phyloP scores from a whole-genome alignment of 2,797 vertebrate species.

The Poeciliopsis paucimaculata region DNA sequence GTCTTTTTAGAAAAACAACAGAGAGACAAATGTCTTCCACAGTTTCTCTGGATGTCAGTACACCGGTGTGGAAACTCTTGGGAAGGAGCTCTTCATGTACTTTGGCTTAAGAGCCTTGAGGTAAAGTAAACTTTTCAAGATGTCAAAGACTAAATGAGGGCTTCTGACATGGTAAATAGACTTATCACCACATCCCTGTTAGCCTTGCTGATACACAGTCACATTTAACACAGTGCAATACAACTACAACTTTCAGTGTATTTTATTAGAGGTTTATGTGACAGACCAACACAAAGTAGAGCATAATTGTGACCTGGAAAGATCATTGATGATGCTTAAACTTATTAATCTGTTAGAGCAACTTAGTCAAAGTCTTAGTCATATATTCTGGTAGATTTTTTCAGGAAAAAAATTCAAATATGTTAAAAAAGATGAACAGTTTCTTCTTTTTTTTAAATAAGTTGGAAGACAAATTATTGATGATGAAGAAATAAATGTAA shows the following conservation, averaged over 20 bases:
- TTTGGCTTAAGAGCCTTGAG: constrained; percentile 88
- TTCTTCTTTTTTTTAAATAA: background rate
- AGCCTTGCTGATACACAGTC: background rate
- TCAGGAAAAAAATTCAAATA: background rate
- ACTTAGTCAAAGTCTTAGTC: background rate
- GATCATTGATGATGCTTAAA: background rate
- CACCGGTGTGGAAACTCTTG: constrained; percentile 87
- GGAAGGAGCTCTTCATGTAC: constrained; percentile 94
- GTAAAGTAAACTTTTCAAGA: constrained; percentile 59
- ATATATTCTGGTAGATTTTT: background rate
- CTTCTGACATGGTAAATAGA: no score
- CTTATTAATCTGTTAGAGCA: background rate
- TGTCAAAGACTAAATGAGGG: no score
- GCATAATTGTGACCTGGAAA: background rate
- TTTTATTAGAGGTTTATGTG: background rate
- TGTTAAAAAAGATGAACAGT: background rate
- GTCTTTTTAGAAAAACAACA: constrained; percentile 40
- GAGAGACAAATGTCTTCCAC: constrained; percentile 35
- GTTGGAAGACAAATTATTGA: background rate
- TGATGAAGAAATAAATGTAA: background rate
- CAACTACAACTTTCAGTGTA: background rate
- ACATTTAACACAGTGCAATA: background rate
- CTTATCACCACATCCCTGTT: no score
- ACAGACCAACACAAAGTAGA: background rate
- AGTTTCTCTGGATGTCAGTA: constrained; percentile 73